phyloP scores from a whole-genome alignment of 2,113 vertebrate genomes.

The Falcunculus frontatus region DNA sequence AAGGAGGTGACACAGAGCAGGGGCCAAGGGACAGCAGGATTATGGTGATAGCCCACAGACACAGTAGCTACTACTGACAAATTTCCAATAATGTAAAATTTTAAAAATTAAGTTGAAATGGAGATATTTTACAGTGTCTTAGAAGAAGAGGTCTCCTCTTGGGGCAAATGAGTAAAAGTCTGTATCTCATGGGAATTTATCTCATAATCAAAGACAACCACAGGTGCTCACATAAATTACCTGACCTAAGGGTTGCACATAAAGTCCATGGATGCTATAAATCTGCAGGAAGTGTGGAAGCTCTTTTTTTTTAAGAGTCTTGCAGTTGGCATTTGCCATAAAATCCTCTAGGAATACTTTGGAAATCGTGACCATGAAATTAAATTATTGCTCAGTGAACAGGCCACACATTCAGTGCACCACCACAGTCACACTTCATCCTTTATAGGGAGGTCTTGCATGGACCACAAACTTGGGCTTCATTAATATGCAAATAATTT shows the following conservation, averaged over 20 bases:
- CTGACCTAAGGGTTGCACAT: not conserved
- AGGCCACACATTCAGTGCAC: not conserved
- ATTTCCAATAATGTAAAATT: not conserved
- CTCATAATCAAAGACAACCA: not conserved
- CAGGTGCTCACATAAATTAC: not conserved
- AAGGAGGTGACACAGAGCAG: not conserved
- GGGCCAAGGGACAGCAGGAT: not conserved
- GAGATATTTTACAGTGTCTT: not conserved
- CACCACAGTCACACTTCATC: not conserved
- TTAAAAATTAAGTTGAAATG: not conserved
- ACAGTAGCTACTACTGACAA: not conserved
- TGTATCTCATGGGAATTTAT: not conserved
- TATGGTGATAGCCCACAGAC: not conserved
- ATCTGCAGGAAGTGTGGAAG: not conserved
- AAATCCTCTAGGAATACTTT: not conserved
- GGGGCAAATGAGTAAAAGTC: not conserved
- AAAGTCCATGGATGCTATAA: not conserved
- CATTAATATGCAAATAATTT: slow-evolving; percentile 14
- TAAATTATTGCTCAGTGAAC: not conserved
- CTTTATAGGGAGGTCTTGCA: not conserved
- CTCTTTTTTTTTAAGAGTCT: not conserved
- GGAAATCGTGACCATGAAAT: not conserved
- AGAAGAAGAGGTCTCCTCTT: not conserved
- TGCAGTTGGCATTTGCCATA: not conserved
- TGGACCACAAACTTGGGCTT: not conserved